phyloP scores from a whole-genome alignment of 1,140 invertebrate species.

The Gyrodactylus bullatarudis region DNA sequence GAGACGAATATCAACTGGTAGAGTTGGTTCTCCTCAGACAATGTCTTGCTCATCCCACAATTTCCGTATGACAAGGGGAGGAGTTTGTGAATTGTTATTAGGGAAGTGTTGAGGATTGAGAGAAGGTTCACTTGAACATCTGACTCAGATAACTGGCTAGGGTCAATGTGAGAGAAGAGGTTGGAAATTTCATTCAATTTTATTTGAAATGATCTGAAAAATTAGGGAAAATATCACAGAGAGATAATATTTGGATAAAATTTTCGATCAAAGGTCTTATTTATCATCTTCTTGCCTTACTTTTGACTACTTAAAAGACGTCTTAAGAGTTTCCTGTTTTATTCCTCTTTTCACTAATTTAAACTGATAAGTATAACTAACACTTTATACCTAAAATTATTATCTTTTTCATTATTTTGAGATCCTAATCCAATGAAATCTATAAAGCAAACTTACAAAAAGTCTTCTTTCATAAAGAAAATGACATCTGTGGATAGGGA shows the following conservation, averaged over 20 bases:
- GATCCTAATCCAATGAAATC: too few species aligned
- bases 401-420: too few species aligned
- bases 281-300: too few species aligned
- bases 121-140: neutral
- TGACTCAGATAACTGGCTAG: neutral
- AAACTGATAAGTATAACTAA: too few species aligned
- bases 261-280: neutral
- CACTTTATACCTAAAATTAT: too few species aligned
- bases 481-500: neutral
- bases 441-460: neutral
- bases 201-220: neutral
- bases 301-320: too few species aligned
- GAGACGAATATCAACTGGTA: neutral
- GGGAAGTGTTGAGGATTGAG: neutral
- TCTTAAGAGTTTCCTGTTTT: too few species aligned
- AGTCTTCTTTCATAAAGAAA: neutral
- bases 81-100: neutral
- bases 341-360: too few species aligned
- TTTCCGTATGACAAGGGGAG: too few species aligned
- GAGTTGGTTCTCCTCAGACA: neutral
- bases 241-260: neutral
- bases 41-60: too few species aligned
- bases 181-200: neutral
- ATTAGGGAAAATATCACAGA: neutral
- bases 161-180: neutral